Evolutionary conservation across 2,113 vertebrate species (phyloP).

Genomic region (Oncorhynchus nerka): DNA sequence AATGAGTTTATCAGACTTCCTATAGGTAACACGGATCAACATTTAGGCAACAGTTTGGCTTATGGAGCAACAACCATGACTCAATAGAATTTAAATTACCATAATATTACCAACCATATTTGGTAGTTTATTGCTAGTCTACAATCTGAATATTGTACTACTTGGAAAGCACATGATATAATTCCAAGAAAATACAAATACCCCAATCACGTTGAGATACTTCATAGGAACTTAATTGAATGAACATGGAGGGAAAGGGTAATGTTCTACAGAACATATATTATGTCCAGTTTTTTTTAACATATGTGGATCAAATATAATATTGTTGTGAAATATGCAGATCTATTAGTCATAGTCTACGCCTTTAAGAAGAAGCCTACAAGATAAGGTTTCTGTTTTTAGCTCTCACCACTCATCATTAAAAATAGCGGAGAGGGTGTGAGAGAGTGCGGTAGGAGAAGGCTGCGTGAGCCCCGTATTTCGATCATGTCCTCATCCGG

Average conservation of each 20-base stretch:
- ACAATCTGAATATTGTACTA: neutral
- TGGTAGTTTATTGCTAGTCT: neutral
- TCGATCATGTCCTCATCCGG: too few relatives aligned
- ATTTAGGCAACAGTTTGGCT: too few relatives aligned
- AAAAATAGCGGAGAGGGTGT: slow-evolving; percentile 65
- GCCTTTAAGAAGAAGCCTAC: slow-evolving; percentile 54
- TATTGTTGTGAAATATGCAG: neutral
- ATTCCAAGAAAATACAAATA: neutral
- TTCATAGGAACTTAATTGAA: too few relatives aligned
- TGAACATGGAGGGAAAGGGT: too few relatives aligned
- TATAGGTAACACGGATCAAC: too few relatives aligned
- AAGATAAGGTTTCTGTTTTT: slow-evolving; percentile 51
- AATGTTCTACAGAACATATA: too few relatives aligned
- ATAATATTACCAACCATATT: neutral
- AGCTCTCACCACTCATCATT: slow-evolving; percentile 52
- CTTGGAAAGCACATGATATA: neutral
- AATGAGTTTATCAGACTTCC: too few relatives aligned
- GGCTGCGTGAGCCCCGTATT: slow-evolving; percentile 35
- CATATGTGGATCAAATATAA: neutral
- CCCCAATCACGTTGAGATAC: neutral
- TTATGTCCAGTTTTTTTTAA: too few relatives aligned
- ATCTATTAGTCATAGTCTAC: neutral
- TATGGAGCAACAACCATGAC: too few relatives aligned
- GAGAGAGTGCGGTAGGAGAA: slow-evolving; percentile 31
- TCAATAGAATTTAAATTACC: neutral